Evolutionary conservation across 2,888 invertebrate genomes (phyloP).

Genomic region (Sesia bembeciformis): DNA sequence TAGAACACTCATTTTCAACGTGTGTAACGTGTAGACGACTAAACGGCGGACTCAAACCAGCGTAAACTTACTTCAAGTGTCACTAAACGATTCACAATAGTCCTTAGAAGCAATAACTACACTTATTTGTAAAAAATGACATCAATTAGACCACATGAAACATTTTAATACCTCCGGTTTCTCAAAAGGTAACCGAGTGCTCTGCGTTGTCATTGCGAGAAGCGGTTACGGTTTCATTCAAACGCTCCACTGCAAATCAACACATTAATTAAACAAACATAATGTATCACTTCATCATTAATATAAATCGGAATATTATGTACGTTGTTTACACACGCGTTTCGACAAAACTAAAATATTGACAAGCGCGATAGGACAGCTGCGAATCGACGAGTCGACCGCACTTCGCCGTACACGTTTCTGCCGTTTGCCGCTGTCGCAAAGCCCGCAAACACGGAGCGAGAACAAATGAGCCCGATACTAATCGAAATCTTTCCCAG

Average conservation of each 20-base stretch:
- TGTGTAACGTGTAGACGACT: background rate
- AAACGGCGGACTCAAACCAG: conserved; percentile 38
- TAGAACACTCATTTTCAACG: conserved; percentile 69
- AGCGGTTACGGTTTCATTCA: conserved; percentile 64
- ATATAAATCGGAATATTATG: conserved; percentile 59
- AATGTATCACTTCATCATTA: conserved; percentile 57
- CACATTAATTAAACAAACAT: conserved; percentile 64
- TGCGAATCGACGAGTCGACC: conserved; percentile 72
- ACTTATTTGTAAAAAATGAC: conserved; percentile 61
- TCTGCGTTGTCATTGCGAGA: conserved; percentile 74
- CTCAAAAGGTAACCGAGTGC: conserved; percentile 69
- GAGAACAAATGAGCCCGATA: conserved; percentile 12
- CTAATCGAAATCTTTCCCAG: no score
- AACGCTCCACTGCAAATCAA: conserved; percentile 55
- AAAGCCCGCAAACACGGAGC: conserved; percentile 14
- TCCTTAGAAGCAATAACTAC: conserved; percentile 66
- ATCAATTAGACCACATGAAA: conserved; percentile 69
- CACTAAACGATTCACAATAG: conserved; percentile 66
- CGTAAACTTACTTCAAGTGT: conserved; percentile 43
- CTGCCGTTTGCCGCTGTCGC: conserved; percentile 44
- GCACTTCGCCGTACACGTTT: conserved; percentile 74
- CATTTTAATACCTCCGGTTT: conserved; percentile 72
- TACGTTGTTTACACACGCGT: conserved; percentile 72
- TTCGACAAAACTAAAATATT: conserved; percentile 61
- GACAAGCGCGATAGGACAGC: conserved; percentile 66